Percentiles rank a stretch among this genome's conserved stretches.
These are phyloP conservation scores for Eudemis profundana DNA, from an alignment of 2,888 invertebrate species.

Conservation along the genomic window DNA sequence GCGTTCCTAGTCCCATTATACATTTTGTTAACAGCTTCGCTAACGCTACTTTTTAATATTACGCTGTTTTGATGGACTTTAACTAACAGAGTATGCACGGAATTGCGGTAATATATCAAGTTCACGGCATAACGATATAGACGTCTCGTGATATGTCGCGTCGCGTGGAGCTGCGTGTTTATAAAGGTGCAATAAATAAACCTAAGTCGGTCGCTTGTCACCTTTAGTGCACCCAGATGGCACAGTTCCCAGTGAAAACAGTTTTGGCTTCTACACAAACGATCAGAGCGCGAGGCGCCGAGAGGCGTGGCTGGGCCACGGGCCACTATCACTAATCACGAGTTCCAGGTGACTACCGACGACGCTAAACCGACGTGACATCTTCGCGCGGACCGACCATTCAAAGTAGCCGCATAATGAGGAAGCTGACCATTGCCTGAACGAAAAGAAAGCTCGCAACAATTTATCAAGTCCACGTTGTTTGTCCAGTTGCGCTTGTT, in stretches of 20 bases:
- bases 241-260: slow-evolving; percentile 72
- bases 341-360: slow-evolving; percentile 9
- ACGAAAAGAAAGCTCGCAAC: slow-evolving; percentile 47
- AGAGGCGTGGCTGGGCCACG: slow-evolving; percentile 27
- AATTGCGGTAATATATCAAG: slow-evolving; percentile 19
- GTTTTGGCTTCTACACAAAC: slow-evolving; percentile 57
- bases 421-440: slow-evolving; percentile 37
- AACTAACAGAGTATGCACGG: slow-evolving; percentile 9
- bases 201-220: slow-evolving; percentile 67
- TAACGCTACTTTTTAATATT: slow-evolving; percentile 37
- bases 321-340: slow-evolving; percentile 25
- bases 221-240: slow-evolving; percentile 71
- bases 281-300: slow-evolving; percentile 24
- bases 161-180: slow-evolving; percentile 51
- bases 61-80: slow-evolving; percentile 14
- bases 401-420: slow-evolving; percentile 36
- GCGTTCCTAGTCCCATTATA: slow-evolving; percentile 52
- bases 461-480: slow-evolving; percentile 48
- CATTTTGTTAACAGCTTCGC: slow-evolving; percentile 44
- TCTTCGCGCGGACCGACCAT: slow-evolving; percentile 31
- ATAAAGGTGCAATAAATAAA: slow-evolving; percentile 68
- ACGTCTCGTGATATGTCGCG: slow-evolving; percentile 22
- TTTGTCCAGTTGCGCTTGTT: slow-evolving; percentile 48
- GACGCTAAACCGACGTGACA: slow-evolving; percentile 24
- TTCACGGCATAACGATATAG: slow-evolving; percentile 11